These are phyloP conservation scores for Synergus gifuensis DNA, from an alignment of 2,888 invertebrate species.

Conservation along the genomic window DNA sequence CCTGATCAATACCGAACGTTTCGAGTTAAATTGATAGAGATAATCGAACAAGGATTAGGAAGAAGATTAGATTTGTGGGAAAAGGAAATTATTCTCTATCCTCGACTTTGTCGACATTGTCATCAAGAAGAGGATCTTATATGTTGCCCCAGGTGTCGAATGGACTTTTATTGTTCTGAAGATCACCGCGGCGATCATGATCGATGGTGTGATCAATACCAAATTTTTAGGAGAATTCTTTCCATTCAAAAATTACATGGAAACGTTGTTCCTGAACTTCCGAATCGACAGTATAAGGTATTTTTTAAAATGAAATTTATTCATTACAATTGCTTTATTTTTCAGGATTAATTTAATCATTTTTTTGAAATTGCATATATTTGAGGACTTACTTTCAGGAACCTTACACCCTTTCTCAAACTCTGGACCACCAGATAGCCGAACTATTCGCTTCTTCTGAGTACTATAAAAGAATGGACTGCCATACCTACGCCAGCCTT, in stretches of 20 bases:
- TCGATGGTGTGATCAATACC: constrained; percentile 83
- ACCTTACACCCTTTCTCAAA: constrained; percentile 73
- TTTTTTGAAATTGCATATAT: not conserved
- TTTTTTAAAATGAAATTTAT: not conserved
- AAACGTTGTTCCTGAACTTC: constrained; percentile 81
- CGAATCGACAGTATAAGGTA: constrained; percentile 77
- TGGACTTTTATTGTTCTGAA: constrained; percentile 80
- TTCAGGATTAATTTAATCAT: not conserved
- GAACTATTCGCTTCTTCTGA: constrained; percentile 79
- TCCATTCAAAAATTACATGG: constrained; percentile 81
- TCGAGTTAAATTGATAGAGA: constrained; percentile 82
- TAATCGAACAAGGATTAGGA: constrained; percentile 81
- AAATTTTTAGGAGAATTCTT: constrained; percentile 82
- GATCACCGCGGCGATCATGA: constrained; percentile 80
- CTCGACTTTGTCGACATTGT: constrained; percentile 82
- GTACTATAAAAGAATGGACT: constrained; percentile 77
- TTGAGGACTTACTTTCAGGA: constrained; percentile 42
- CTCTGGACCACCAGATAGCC: constrained; percentile 79
- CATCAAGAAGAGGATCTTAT: constrained; percentile 78
- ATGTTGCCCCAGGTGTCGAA: constrained; percentile 81
- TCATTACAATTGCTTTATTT: not conserved
- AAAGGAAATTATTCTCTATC: constrained; percentile 84
- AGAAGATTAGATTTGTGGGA: constrained; percentile 83
- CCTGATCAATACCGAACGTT: constrained; percentile 83
- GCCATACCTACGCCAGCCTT: constrained; percentile 82